phyloP scores from a whole-genome alignment of 2,888 invertebrate species.

The Syrphus vitripennis region DNA sequence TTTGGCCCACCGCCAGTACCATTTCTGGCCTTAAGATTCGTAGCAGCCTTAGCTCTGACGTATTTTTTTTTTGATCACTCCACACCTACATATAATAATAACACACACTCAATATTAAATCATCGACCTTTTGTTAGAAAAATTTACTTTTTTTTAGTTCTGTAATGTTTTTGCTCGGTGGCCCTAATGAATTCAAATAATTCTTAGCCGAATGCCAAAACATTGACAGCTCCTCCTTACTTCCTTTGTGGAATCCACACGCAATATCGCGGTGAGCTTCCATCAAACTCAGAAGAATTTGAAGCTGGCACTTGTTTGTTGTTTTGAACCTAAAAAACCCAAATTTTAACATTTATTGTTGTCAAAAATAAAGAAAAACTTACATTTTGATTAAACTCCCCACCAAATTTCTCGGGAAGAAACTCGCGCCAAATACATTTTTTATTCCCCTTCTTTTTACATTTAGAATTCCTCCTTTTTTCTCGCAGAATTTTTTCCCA shows the following conservation, averaged over 20 bases:
- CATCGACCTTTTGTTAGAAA: no score
- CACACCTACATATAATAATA: no score
- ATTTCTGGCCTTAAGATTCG: no score
- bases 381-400: not conserved
- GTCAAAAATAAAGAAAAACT: not conserved
- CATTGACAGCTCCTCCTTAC: not conserved
- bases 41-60: no score
- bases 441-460: not conserved
- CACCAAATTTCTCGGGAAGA: not conserved
- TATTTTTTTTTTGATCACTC: no score
- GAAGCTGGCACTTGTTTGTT: not conserved
- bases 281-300: not conserved
- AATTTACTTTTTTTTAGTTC: no score
- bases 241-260: not conserved
- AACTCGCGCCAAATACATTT: not conserved
- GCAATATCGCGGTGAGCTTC: not conserved
- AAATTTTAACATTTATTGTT: not conserved
- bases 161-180: no score
- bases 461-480: not conserved
- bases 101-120: no score
- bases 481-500: not conserved
- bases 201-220: no score
- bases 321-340: not conserved
- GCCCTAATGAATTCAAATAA: no score
- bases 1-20: no score